Conservation (phyloP, 2,888 invertebrate genomes). For the Aplocera efformata region DNA sequence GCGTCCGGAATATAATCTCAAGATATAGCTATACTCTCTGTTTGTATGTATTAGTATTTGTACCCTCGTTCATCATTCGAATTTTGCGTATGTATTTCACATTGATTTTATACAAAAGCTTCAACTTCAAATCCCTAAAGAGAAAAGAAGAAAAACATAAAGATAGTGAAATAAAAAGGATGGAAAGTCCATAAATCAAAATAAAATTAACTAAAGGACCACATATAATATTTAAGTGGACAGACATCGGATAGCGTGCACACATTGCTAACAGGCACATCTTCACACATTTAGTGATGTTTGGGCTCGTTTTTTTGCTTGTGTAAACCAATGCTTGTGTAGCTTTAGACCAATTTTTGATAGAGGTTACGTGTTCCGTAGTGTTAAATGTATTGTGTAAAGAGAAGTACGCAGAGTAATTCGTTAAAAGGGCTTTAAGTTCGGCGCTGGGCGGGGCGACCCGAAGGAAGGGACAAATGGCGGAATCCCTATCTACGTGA, state of each 20-base stretch:
- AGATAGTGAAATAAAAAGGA: slow-evolving; percentile 60
- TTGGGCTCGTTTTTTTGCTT: slow-evolving; percentile 47
- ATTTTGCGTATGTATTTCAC: slow-evolving; percentile 26
- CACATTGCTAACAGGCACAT: slow-evolving; percentile 75
- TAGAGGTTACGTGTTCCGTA: slow-evolving; percentile 46
- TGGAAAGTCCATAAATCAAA: slow-evolving; percentile 59
- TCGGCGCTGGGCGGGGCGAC: slow-evolving; percentile 78
- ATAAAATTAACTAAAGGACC: slow-evolving; percentile 67
- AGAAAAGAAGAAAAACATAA: slow-evolving; percentile 55
- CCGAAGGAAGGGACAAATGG: slow-evolving; percentile 53
- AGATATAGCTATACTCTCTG: slow-evolving; percentile 48
- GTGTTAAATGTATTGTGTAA: slow-evolving; percentile 64
- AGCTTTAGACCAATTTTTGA: slow-evolving; percentile 43
- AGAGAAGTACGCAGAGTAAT: slow-evolving; percentile 52
- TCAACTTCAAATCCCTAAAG: slow-evolving; percentile 37
- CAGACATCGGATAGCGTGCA: slow-evolving; percentile 75
- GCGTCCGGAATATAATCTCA: slow-evolving; percentile 43
- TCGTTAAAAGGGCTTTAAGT: slow-evolving; percentile 54
- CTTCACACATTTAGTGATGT: slow-evolving; percentile 50
- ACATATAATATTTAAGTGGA: slow-evolving; percentile 78
- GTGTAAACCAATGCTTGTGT: slow-evolving; percentile 58
- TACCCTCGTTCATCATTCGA: slow-evolving; percentile 27
- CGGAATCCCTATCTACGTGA: slow-evolving; percentile 64
- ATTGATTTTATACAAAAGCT: slow-evolving; percentile 23
- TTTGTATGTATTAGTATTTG: slow-evolving; percentile 55